Evolutionary conservation across 2,113 vertebrate genomes (phyloP).

Genomic region (Lucifuga dentata): DNA sequence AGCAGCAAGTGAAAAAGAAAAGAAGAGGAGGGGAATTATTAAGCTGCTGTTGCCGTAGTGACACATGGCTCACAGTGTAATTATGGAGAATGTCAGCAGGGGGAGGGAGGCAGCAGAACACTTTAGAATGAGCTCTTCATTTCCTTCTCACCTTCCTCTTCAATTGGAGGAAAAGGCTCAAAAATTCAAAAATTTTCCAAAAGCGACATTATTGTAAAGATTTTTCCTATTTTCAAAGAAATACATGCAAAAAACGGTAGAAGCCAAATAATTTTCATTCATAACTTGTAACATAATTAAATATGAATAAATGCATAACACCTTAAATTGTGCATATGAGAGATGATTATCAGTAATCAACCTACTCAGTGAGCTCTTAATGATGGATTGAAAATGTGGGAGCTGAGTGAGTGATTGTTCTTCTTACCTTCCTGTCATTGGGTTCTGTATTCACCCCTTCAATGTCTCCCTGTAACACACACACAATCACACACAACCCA

Average conservation of each 20-base stretch:
- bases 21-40: constrained; percentile 46
- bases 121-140: constrained; percentile 26
- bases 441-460: constrained; percentile 81
- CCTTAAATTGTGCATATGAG: too few relatives aligned
- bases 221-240: too few relatives aligned
- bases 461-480: constrained; percentile 89
- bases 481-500: constrained; percentile 19
- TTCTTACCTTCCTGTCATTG: constrained; percentile 94
- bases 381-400: not conserved
- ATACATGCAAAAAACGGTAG: too few relatives aligned
- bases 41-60: constrained; percentile 69
- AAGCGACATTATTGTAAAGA: too few relatives aligned
- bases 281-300: too few relatives aligned
- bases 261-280: too few relatives aligned
- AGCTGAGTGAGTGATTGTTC: not conserved
- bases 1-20: too few relatives aligned
- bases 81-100: constrained; percentile 54
- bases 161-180: constrained; percentile 11
- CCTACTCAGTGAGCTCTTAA: not conserved
- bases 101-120: constrained; percentile 31
- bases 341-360: too few relatives aligned
- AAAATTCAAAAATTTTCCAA: too few relatives aligned
- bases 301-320: too few relatives aligned
- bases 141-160: constrained; percentile 8
- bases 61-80: constrained; percentile 58